Conservation (phyloP, 2,888 invertebrate species). For the Ennomos quercinarius region DNA sequence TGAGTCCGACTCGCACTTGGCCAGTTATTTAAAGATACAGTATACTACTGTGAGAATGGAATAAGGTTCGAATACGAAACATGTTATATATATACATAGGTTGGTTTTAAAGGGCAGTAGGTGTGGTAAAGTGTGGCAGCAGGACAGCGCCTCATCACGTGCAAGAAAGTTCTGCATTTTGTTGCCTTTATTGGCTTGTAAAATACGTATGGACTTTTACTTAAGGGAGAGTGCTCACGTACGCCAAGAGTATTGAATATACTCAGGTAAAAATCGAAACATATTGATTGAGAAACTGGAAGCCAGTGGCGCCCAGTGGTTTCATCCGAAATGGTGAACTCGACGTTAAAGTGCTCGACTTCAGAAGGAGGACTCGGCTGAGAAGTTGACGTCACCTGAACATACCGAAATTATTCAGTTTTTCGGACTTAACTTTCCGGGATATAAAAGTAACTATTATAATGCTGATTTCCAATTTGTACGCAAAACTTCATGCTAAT, state of each 20-base stretch:
- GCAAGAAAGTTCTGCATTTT: conserved; percentile 45
- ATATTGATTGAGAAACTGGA: conserved; percentile 11
- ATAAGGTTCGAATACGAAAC: conserved; percentile 27
- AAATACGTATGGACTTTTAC: conserved; percentile 16
- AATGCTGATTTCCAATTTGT: too few relatives aligned
- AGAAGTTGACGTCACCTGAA: too few relatives aligned
- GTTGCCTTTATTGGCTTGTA: conserved; percentile 35
- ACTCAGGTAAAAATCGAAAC: conserved; percentile 1
- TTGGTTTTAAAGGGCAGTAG: conserved; percentile 1
- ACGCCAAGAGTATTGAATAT: conserved; percentile 3
- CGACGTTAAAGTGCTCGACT: too few relatives aligned
- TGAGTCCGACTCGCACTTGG: too few relatives aligned
- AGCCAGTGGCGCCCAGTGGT: too few relatives aligned
- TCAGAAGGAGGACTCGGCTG: too few relatives aligned
- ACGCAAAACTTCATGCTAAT: too few relatives aligned
- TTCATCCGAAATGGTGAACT: too few relatives aligned
- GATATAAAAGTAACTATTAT: too few relatives aligned
- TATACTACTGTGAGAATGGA: conserved; percentile 41
- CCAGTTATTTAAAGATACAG: conserved; percentile 35
- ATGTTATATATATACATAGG: conserved; percentile 34
- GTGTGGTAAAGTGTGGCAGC: conserved; percentile 47
- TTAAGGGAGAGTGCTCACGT: conserved; percentile 1
- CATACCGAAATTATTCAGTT: too few relatives aligned
- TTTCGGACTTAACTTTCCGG: too few relatives aligned
- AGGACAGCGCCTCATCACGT: conserved; percentile 34